phyloP scores from a whole-genome alignment of 2,113 vertebrate genomes.

The Lynx canadensis region DNA sequence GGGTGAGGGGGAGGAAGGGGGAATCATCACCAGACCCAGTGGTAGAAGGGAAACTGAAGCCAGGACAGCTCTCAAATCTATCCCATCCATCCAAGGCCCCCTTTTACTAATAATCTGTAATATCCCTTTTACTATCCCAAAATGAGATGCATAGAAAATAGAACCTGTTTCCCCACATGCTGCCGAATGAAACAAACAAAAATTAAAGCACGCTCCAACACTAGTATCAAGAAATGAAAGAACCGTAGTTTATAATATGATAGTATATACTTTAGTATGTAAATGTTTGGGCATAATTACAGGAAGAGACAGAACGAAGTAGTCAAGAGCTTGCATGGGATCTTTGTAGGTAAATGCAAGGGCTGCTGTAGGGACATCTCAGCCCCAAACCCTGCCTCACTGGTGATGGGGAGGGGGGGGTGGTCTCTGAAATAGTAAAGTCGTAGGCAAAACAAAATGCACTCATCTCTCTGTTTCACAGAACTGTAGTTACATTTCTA shows the following conservation, averaged over 20 bases:
- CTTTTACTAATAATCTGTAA: background rate
- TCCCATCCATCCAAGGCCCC: background rate
- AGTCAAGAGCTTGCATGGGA: background rate
- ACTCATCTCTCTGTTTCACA: background rate
- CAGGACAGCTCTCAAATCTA: background rate
- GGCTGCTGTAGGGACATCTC: background rate
- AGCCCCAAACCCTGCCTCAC: background rate
- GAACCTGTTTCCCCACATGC: background rate
- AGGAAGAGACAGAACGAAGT: background rate
- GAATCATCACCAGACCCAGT: background rate
- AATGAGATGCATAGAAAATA: slow-evolving; percentile 39
- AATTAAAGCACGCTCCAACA: background rate
- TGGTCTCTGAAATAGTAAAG: background rate
- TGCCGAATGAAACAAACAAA: background rate
- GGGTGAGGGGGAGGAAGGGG: background rate
- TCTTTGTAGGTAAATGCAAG: rapidly evolving
- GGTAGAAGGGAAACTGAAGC: background rate
- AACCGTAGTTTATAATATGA: background rate
- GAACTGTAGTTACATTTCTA: background rate
- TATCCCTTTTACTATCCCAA: background rate
- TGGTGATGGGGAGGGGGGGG: background rate
- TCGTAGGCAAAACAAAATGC: background rate
- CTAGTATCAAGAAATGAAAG: slow-evolving; percentile 33
- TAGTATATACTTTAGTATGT: background rate
- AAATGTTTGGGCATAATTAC: background rate